These are phyloP conservation scores for Leucophenga montana DNA, from an alignment of 2,888 invertebrate genomes.

Conservation along the genomic window DNA sequence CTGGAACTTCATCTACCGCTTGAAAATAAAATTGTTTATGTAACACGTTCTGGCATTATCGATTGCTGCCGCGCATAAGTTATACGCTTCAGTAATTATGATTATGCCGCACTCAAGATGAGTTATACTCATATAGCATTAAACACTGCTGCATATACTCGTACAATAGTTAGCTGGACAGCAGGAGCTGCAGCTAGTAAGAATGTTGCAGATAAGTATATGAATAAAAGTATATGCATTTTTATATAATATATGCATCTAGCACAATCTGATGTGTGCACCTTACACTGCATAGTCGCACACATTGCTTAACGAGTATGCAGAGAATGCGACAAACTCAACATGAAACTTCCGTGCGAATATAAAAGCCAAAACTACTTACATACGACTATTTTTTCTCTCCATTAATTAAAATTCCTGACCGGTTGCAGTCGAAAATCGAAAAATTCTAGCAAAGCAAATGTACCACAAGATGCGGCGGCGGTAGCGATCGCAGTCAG, in stretches of 20 bases:
- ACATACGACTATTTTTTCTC: slow-evolving; percentile 1
- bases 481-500: background rate
- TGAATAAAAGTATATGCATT: slow-evolving; percentile 56
- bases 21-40: slow-evolving; percentile 44
- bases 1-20: no score
- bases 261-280: background rate
- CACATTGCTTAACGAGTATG: no score
- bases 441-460: background rate
- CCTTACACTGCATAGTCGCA: no score
- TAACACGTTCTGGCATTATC: slow-evolving; percentile 44
- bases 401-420: slow-evolving; percentile 27
- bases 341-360: slow-evolving; percentile 21
- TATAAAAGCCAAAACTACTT: background rate
- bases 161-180: background rate
- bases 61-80: slow-evolving; percentile 40
- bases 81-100: slow-evolving; percentile 39
- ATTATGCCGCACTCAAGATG: slow-evolving; percentile 17
- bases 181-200: slow-evolving; percentile 16
- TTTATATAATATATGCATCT: background rate
- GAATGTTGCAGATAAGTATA: slow-evolving; percentile 20
- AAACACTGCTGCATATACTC: background rate
- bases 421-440: background rate
- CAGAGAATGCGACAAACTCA: background rate
- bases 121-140: background rate
- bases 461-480: background rate